A percentile compares a stretch with the other conserved stretches of the same genome.
These are phyloP conservation scores for Dipodomys stephensi DNA, from an alignment of 2,113 vertebrate genomes.

Conservation along the genomic window DNA sequence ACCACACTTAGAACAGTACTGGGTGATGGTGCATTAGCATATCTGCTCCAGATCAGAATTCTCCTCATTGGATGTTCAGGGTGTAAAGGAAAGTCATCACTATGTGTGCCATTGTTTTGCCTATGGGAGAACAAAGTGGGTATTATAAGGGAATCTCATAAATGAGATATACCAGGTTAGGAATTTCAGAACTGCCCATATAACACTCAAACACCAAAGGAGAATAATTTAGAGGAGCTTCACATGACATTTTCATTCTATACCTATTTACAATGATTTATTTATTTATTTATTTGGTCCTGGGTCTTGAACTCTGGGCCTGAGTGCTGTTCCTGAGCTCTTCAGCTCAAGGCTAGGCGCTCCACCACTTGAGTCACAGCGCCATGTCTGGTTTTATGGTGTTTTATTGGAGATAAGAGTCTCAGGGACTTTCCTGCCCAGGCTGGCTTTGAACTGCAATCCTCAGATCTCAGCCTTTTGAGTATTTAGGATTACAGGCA, in stretches of 20 bases:
- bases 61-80: neutral
- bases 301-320: too few species aligned
- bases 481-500: too few species aligned
- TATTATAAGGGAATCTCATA: neutral
- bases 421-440: too few species aligned
- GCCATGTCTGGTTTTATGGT: too few species aligned
- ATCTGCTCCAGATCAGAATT: neutral
- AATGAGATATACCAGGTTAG: neutral
- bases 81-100: rapidly evolving
- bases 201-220: neutral
- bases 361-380: too few species aligned
- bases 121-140: neutral
- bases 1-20: neutral
- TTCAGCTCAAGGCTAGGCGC: too few species aligned
- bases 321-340: too few species aligned
- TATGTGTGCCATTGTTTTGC: neutral
- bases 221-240: neutral
- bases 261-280: neutral
- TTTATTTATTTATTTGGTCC: neutral
- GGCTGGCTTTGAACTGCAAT: too few species aligned
- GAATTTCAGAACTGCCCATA: neutral
- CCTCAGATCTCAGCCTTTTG: too few species aligned
- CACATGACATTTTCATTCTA: slow-evolving; percentile 7
- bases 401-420: too few species aligned
- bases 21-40: too few species aligned